Conservation (phyloP, 1,140 invertebrate species). For the Lerema accius region DNA sequence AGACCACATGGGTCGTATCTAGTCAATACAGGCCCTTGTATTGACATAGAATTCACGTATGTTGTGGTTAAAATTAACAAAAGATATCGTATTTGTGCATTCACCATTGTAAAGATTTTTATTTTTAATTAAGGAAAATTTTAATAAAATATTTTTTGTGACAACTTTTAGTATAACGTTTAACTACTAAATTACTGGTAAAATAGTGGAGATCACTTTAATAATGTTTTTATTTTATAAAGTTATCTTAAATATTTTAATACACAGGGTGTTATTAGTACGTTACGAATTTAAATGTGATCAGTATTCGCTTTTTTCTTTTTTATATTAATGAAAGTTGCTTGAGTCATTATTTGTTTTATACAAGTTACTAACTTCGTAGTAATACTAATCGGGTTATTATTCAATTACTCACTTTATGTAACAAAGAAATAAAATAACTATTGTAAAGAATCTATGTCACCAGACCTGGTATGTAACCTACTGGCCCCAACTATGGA, state of each 20-base stretch:
- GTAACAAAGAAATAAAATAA: conserved; percentile 45
- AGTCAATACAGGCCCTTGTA: conserved; percentile 58
- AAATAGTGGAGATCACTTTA: conserved; percentile 18
- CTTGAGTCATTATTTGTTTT: conserved; percentile 50
- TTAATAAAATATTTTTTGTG: conserved; percentile 6
- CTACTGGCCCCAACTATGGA: conserved; percentile 37
- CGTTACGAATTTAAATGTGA: conserved; percentile 9
- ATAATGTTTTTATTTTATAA: conserved; percentile 4
- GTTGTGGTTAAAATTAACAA: conserved; percentile 2
- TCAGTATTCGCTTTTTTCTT: conserved; percentile 38
- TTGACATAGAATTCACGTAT: conserved; percentile 53
- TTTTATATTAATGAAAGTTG: conserved; percentile 61
- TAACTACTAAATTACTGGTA: conserved; percentile 10
- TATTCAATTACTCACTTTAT: conserved; percentile 50
- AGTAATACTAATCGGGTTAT: conserved; percentile 37
- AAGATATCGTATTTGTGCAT: background rate
- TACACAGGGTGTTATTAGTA: conserved; percentile 20
- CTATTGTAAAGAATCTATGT: conserved; percentile 23
- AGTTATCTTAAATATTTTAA: background rate
- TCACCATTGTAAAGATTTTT: background rate
- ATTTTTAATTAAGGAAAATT: background rate
- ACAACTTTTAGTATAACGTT: background rate
- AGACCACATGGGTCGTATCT: conserved; percentile 69
- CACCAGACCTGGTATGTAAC: conserved; percentile 34
- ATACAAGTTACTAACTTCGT: conserved; percentile 28